Percentiles rank a stretch among this genome's conserved stretches.
These are phyloP conservation scores for Stomatorhinus ivindoensis DNA, from an alignment of 2,113 vertebrate species.

Conservation along the genomic window DNA sequence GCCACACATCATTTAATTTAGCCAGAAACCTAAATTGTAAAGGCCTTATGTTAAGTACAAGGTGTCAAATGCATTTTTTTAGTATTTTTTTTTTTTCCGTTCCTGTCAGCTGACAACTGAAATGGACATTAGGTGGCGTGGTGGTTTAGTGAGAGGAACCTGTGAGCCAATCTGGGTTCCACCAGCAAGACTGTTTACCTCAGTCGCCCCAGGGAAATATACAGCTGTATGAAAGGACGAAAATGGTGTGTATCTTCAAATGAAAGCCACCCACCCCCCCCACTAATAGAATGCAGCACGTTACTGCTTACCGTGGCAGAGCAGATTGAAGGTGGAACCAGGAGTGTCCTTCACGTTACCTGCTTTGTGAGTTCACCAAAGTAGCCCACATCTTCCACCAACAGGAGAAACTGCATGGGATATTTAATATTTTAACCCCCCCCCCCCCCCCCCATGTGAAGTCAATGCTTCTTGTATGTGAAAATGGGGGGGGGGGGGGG, in stretches of 20 bases:
- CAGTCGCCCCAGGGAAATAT: background rate
- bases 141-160: background rate
- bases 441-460: background rate
- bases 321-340: background rate
- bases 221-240: background rate
- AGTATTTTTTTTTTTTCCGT: background rate
- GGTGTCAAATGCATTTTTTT: background rate
- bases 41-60: background rate
- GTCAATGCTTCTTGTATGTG: background rate
- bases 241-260: background rate
- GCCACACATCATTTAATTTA: background rate
- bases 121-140: background rate
- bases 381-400: background rate
- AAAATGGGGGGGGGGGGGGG: background rate
- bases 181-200: background rate
- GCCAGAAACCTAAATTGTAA: background rate
- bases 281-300: background rate
- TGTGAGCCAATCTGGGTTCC: background rate
- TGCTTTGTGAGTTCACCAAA: background rate
- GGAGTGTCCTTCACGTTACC: background rate
- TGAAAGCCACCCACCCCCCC: background rate
- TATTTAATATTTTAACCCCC: background rate
- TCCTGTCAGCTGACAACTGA: background rate
- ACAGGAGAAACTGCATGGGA: background rate
- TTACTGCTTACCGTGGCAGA: background rate